Evolutionary conservation across 2,888 invertebrate species (phyloP).

Genomic region (Synanthedon tipuliformis): DNA sequence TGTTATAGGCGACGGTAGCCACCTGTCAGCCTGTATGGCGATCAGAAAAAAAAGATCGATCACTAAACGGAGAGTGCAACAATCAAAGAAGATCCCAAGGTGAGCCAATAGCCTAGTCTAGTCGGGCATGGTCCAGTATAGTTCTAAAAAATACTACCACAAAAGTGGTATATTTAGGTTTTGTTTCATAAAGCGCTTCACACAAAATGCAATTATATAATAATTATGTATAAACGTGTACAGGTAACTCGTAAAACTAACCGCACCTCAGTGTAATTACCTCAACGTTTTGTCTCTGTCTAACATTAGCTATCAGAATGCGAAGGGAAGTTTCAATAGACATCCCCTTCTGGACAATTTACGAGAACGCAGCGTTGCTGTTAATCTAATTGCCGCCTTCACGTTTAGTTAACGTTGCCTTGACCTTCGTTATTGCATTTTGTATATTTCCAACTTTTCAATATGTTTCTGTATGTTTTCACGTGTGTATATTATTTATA

Average conservation of each 20-base stretch:
- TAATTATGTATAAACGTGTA: background rate
- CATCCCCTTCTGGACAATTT: conserved; percentile 47
- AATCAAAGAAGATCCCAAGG: no score
- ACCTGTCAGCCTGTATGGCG: no score
- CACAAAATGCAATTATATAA: background rate
- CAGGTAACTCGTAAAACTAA: conserved; percentile 31
- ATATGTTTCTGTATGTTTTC: background rate
- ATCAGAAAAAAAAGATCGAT: no score
- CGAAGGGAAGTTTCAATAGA: conserved; percentile 26
- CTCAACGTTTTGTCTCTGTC: conserved; percentile 22
- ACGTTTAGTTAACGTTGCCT: conserved; percentile 50
- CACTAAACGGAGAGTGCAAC: no score
- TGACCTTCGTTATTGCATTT: conserved; percentile 64
- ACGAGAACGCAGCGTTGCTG: conserved; percentile 39
- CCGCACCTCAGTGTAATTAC: conserved; percentile 24
- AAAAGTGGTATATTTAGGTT: no score
- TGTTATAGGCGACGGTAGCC: no score
- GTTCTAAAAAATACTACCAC: no score
- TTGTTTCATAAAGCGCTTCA: no score
- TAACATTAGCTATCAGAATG: conserved; percentile 18
- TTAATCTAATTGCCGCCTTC: conserved; percentile 64
- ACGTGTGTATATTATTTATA: background rate
- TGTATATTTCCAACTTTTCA: conserved; percentile 22
- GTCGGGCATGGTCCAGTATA: no score
- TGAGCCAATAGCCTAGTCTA: no score